These are phyloP conservation scores for Ageneiosus marmoratus DNA, from an alignment of 2,113 vertebrate species.

Conservation along the genomic window DNA sequence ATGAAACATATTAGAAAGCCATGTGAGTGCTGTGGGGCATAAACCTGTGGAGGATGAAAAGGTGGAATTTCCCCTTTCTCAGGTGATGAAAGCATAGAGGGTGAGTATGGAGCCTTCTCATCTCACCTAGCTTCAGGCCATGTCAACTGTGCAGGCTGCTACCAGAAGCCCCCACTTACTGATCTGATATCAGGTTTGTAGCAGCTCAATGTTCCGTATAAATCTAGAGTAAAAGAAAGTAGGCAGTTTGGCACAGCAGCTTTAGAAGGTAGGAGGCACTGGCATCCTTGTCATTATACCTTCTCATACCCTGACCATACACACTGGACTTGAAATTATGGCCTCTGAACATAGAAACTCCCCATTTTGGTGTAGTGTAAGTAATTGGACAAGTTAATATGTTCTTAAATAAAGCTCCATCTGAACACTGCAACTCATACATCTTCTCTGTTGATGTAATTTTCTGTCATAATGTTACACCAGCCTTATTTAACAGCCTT, in stretches of 20 bases:
- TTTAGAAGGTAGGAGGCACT: background rate
- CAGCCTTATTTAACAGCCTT: background rate
- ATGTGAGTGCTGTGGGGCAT: conserved; percentile 47
- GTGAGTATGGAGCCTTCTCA: conserved; percentile 31
- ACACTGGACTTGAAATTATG: background rate
- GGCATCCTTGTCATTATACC: background rate
- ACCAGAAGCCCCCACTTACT: conserved; percentile 14
- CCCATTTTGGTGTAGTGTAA: background rate
- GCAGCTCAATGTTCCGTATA: background rate
- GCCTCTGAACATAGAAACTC: background rate
- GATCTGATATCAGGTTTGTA: conserved; percentile 32
- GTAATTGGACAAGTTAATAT: background rate
- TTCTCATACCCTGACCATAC: background rate
- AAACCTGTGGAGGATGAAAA: conserved; percentile 52
- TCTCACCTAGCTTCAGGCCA: conserved; percentile 24
- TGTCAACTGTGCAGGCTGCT: conserved; percentile 21
- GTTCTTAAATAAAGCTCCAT: background rate
- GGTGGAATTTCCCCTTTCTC: conserved; percentile 60
- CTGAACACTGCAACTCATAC: background rate
- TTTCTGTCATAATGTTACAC: background rate
- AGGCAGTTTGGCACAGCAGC: background rate
- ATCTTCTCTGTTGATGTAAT: background rate
- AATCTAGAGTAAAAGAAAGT: background rate
- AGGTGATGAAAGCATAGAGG: conserved; percentile 48
- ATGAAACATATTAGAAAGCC: conserved; percentile 23